A percentile compares a stretch with the other conserved stretches of the same genome.
phyloP scores from a whole-genome alignment of 1,140 invertebrate species.

The Gonioctena quinquepunctata region DNA sequence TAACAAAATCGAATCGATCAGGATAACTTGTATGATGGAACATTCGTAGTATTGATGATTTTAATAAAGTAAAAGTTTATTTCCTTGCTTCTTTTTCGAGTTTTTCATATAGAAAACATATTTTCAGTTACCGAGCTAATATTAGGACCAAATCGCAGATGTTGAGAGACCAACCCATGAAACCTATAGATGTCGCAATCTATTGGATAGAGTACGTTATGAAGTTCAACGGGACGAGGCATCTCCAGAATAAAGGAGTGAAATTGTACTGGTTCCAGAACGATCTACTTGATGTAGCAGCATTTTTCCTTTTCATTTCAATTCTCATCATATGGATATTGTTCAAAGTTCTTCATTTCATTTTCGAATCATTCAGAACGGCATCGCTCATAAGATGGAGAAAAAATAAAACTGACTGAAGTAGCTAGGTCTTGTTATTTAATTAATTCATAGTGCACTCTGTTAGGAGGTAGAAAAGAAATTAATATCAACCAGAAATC shows the following conservation, averaged over 20 bases:
- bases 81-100: too few species aligned
- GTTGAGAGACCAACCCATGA: slow-evolving; percentile 23
- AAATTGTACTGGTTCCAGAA: neutral
- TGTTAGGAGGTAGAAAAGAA: too few species aligned
- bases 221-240: slow-evolving; percentile 39
- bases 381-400: neutral
- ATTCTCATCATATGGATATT: neutral
- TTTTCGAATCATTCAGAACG: too few species aligned
- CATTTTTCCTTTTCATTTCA: neutral
- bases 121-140: slow-evolving; percentile 47
- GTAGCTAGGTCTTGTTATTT: too few species aligned
- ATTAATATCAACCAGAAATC: too few species aligned
- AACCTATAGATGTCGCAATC: slow-evolving; percentile 42
- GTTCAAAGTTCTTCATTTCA: neutral
- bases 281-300: neutral
- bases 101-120: too few species aligned
- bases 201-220: slow-evolving; percentile 50
- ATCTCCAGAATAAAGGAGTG: slow-evolving; percentile 23
- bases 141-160: slow-evolving; percentile 28
- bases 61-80: too few species aligned
- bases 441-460: too few species aligned
- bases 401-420: neutral
- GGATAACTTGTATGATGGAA: too few species aligned
- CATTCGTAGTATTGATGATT: too few species aligned
- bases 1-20: too few species aligned